Evolutionary conservation across 2,113 vertebrate genomes (phyloP).

Genomic region (Dicrurus megarhynchus): DNA sequence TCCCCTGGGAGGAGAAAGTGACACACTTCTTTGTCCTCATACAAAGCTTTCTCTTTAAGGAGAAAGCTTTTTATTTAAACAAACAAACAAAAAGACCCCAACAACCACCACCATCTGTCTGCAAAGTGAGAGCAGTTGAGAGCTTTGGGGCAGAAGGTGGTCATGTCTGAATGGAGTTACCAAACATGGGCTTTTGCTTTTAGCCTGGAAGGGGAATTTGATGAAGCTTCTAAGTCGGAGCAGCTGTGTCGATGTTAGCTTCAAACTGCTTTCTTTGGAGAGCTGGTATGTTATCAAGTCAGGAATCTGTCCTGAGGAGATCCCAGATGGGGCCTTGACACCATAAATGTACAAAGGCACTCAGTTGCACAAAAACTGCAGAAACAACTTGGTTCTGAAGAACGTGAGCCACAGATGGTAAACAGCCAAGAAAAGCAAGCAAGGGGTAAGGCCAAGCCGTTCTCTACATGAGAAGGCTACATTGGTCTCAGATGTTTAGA

Average conservation of each 20-base stretch:
- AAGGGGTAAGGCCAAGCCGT: background rate
- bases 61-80: background rate
- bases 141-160: constrained; percentile 5
- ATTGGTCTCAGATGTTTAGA: constrained; percentile 23
- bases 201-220: constrained; percentile 30
- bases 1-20: background rate
- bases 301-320: constrained; percentile 58
- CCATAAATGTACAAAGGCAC: constrained; percentile 67
- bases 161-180: background rate
- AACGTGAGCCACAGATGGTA: constrained; percentile 33
- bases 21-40: background rate
- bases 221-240: constrained; percentile 6
- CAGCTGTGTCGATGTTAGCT: constrained; percentile 54
- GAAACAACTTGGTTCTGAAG: constrained; percentile 25
- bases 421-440: constrained; percentile 59
- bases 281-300: constrained; percentile 48
- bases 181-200: constrained; percentile 34
- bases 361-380: constrained; percentile 47
- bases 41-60: background rate
- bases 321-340: constrained; percentile 51
- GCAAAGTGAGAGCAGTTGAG: background rate
- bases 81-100: background rate
- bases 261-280: constrained; percentile 57
- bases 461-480: background rate
- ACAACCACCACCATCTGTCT: background rate